phyloP scores from a whole-genome alignment of 2,888 invertebrate species.

The Siphonodentalium dalli region DNA sequence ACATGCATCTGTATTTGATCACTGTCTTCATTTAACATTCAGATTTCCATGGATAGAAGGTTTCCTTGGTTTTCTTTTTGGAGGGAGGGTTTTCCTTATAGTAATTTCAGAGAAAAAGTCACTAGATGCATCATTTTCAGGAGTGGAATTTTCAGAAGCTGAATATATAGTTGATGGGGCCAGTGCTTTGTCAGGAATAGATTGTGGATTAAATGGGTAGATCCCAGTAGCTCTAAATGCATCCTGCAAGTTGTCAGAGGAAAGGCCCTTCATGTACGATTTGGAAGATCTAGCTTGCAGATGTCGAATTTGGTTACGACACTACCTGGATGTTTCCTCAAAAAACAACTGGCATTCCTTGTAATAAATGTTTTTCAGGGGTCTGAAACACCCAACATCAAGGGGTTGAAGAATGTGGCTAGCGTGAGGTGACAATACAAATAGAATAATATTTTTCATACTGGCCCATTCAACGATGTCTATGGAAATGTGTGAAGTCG shows the following conservation, averaged over 20 bases:
- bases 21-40: too few relatives aligned
- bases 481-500: constrained; percentile 7
- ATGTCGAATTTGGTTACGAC: constrained; percentile 15
- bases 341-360: constrained; percentile 17
- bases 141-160: too few relatives aligned
- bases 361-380: not conserved
- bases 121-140: too few relatives aligned
- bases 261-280: constrained; percentile 20
- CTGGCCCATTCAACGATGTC: constrained; percentile 8
- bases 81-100: too few relatives aligned
- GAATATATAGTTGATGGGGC: too few relatives aligned
- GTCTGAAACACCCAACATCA: constrained; percentile 5
- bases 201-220: constrained; percentile 24
- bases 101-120: too few relatives aligned
- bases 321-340: constrained; percentile 9
- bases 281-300: constrained; percentile 12
- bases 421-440: constrained; percentile 8
- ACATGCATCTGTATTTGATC: too few relatives aligned
- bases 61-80: too few relatives aligned
- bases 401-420: constrained; percentile 5
- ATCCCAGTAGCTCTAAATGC: constrained; percentile 23
- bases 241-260: constrained; percentile 17
- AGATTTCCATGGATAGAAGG: too few relatives aligned
- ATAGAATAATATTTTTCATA: constrained; percentile 5
- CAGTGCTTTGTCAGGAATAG: too few relatives aligned